Conservation (phyloP, 2,113 vertebrate species). For the Stomatorhinus ivindoensis region DNA sequence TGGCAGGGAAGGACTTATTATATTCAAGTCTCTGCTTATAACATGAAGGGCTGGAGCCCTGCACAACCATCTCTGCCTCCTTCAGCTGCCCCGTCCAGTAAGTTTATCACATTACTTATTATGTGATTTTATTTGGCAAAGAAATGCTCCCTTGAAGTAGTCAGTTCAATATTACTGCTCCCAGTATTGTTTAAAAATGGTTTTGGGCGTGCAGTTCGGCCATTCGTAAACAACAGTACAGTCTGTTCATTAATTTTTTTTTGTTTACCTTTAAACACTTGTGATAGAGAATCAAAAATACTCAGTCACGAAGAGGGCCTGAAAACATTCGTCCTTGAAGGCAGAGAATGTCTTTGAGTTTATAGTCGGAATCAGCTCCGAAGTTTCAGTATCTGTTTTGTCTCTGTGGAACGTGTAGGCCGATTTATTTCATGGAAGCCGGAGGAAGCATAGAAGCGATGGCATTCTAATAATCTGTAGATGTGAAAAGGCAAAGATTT, state of each 20-base stretch:
- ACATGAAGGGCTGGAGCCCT: constrained; percentile 94
- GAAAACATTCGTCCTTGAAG: background rate
- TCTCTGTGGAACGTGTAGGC: background rate
- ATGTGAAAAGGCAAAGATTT: background rate
- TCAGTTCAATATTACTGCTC: background rate
- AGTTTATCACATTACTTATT: constrained; percentile 46
- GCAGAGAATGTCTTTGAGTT: background rate
- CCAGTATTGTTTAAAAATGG: background rate
- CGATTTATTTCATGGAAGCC: background rate
- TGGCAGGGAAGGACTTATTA: constrained; percentile 79
- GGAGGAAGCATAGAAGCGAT: background rate
- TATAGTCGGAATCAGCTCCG: background rate
- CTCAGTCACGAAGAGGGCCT: background rate
- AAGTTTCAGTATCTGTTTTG: background rate
- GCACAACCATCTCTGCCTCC: constrained; percentile 68
- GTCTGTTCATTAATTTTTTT: background rate
- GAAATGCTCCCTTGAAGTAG: background rate
- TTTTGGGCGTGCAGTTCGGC: background rate
- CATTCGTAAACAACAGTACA: background rate
- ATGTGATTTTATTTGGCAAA: background rate
- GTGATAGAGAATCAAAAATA: background rate
- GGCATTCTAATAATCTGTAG: background rate
- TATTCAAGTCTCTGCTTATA: constrained; percentile 78
- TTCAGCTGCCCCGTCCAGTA: constrained; percentile 82
- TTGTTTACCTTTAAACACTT: background rate